A percentile compares a stretch with the other conserved stretches of the same genome.
Evolutionary conservation across 2,888 invertebrate genomes (phyloP).

Genomic region (Gortyna flavago): DNA sequence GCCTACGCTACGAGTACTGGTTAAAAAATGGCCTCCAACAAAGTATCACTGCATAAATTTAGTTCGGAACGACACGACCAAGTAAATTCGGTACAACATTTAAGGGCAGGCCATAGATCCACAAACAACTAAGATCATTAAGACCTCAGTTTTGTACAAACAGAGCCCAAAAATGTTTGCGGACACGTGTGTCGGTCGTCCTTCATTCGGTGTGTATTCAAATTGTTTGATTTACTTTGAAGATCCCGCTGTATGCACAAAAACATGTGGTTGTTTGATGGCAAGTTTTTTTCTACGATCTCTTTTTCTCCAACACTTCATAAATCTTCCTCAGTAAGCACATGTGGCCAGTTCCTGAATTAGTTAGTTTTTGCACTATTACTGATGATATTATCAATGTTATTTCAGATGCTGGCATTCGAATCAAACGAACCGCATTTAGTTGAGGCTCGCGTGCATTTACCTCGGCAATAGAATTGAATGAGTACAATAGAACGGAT

Average conservation of each 20-base stretch:
- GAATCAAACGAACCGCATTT: conserved; percentile 37
- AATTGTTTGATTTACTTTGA: conserved; percentile 83
- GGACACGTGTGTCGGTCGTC: conserved; percentile 83
- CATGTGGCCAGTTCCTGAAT: conserved; percentile 55
- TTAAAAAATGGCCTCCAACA: conserved; percentile 75
- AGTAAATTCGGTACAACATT: conserved; percentile 53
- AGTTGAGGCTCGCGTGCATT: conserved; percentile 55
- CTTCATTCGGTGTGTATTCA: conserved; percentile 80
- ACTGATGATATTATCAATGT: conserved; percentile 28
- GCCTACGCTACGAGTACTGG: conserved; percentile 84
- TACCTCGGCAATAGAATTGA: conserved; percentile 69
- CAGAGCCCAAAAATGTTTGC: conserved; percentile 83
- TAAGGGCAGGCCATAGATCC: conserved; percentile 68
- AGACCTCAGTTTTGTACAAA: conserved; percentile 81
- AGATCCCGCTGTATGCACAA: conserved; percentile 79
- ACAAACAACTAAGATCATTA: conserved; percentile 75
- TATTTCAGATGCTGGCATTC: conserved; percentile 32
- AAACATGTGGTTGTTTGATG: conserved; percentile 72
- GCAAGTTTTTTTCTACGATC: conserved; percentile 55
- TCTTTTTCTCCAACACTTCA: conserved; percentile 63
- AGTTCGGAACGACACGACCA: conserved; percentile 47
- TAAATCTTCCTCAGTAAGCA: conserved; percentile 66
- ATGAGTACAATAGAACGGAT: conserved; percentile 83
- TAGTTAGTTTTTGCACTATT: conserved; percentile 36
- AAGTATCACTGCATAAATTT: conserved; percentile 65